Percentiles rank a stretch among this genome's conserved stretches.
Conservation (phyloP, 1,140 invertebrate species). For the Scaptomyza montana region DNA sequence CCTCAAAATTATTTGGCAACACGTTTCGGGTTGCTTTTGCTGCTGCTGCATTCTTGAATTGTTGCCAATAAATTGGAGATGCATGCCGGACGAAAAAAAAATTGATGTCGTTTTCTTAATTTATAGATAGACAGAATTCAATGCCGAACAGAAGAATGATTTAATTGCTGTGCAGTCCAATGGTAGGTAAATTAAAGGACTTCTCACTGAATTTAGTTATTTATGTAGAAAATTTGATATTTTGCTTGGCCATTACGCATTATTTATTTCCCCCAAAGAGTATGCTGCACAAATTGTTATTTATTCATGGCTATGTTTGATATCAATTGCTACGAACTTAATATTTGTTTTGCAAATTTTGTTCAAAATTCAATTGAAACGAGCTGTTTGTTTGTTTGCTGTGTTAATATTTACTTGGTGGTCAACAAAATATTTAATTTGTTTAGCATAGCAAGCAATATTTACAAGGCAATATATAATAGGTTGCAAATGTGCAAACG, state of each 20-base stretch:
- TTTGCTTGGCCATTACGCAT: not conserved
- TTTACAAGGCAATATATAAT: not conserved
- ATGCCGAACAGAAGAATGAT: not conserved
- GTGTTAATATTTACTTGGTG: too few species aligned
- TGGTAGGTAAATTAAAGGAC: too few species aligned
- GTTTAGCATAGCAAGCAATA: too few species aligned
- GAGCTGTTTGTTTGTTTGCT: too few species aligned
- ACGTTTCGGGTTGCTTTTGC: conserved; percentile 28
- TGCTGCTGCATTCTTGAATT: conserved; percentile 31
- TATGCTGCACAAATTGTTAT: not conserved
- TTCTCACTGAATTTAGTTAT: too few species aligned
- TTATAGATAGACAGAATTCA: not conserved
- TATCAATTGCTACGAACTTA: not conserved
- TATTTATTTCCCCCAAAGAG: not conserved
- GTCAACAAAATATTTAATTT: too few species aligned
- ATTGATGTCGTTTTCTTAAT: not conserved
- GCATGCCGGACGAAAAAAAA: not conserved
- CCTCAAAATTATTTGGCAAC: conserved; percentile 27
- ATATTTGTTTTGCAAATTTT: too few species aligned
- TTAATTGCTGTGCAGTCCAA: not conserved
- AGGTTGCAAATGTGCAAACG: not conserved
- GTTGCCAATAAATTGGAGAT: conserved; percentile 31
- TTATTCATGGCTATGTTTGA: not conserved
- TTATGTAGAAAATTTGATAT: too few species aligned
- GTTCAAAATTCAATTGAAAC: too few species aligned